phyloP scores from a whole-genome alignment of 1,140 invertebrate genomes.

The Drosophila kohkoa region DNA sequence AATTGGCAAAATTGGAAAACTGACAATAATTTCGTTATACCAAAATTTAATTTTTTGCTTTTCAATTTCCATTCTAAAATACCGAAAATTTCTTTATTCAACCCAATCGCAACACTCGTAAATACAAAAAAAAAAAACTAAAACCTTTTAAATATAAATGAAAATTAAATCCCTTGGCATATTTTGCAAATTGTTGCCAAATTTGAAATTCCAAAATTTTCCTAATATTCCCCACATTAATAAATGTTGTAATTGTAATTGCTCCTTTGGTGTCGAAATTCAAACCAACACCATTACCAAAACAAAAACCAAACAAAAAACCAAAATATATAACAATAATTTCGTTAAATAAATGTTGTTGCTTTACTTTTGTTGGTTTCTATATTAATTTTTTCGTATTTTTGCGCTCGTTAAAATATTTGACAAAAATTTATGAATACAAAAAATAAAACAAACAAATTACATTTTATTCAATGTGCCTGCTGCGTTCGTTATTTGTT shows the following conservation, averaged over 20 bases:
- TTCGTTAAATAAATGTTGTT: slow-evolving; percentile 81
- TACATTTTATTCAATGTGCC: slow-evolving; percentile 72
- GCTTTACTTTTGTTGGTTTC: slow-evolving; percentile 45
- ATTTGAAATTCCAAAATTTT: slow-evolving; percentile 56
- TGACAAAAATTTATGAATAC: slow-evolving; percentile 33
- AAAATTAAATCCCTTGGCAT: slow-evolving; percentile 31
- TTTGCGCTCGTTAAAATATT: slow-evolving; percentile 78
- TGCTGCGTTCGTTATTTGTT: slow-evolving; percentile 81
- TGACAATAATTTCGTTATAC: slow-evolving; percentile 67
- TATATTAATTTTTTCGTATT: slow-evolving; percentile 64
- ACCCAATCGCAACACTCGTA: slow-evolving; percentile 35
- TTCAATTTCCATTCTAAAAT: slow-evolving; percentile 34
- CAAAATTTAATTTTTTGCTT: slow-evolving; percentile 55
- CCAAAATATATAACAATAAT: slow-evolving; percentile 53
- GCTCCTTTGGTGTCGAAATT: slow-evolving; percentile 75
- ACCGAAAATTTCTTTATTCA: slow-evolving; percentile 55
- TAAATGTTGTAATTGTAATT: slow-evolving; percentile 80
- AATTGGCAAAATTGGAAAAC: slow-evolving; percentile 83
- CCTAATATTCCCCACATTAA: slow-evolving; percentile 65
- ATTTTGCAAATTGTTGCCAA: slow-evolving; percentile 45
- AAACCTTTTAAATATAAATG: slow-evolving; percentile 15
- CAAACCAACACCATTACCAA: slow-evolving; percentile 62
- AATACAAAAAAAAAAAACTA: slow-evolving; percentile 16
- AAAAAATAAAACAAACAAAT: slow-evolving; percentile 36
- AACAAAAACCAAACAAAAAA: slow-evolving; percentile 37